Percentiles rank a stretch among this genome's conserved stretches.
These are phyloP conservation scores for Limnephilus rhombicus DNA, from an alignment of 2,888 invertebrate species.

Conservation along the genomic window DNA sequence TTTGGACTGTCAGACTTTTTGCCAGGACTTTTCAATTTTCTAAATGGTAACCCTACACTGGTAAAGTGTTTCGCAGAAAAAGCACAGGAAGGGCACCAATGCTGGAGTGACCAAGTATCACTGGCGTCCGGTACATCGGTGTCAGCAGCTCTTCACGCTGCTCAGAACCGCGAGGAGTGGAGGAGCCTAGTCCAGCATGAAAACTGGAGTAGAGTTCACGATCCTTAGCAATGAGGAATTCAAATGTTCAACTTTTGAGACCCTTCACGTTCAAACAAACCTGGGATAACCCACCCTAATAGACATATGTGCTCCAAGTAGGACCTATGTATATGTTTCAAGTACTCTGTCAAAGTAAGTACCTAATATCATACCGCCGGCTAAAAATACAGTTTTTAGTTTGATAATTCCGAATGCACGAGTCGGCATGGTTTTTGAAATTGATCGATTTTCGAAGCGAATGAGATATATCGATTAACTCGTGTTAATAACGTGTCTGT, in stretches of 20 bases:
- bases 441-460: background rate
- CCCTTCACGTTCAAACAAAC: background rate
- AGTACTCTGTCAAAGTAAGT: background rate
- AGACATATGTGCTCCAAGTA: background rate
- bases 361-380: background rate
- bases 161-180: too few relatives aligned
- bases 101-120: too few relatives aligned
- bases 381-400: background rate
- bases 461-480: background rate
- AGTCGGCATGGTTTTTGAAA: background rate
- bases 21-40: too few relatives aligned
- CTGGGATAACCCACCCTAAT: background rate
- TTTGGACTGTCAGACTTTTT: too few relatives aligned
- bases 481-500: background rate
- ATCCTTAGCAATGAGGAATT: too few relatives aligned
- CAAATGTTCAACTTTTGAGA: background rate
- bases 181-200: too few relatives aligned
- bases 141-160: too few relatives aligned
- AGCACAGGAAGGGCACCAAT: too few relatives aligned
- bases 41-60: too few relatives aligned
- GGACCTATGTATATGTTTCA: background rate
- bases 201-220: too few relatives aligned
- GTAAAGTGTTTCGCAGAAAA: too few relatives aligned
- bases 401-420: background rate
- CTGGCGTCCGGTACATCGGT: too few relatives aligned